phyloP scores from a whole-genome alignment of 2,113 vertebrate species.

The Hyla sarda region DNA sequence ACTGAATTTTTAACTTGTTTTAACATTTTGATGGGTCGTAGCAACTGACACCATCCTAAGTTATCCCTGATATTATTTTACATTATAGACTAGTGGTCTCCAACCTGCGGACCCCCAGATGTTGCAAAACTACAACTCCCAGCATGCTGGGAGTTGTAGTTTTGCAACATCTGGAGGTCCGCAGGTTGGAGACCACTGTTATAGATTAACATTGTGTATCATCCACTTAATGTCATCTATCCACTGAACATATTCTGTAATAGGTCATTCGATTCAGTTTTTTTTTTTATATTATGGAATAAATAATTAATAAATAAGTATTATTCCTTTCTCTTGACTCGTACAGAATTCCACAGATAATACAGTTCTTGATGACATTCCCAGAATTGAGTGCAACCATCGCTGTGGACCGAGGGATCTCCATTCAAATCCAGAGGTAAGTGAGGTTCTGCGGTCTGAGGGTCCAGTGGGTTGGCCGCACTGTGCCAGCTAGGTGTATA shows the following conservation, averaged over 20 bases:
- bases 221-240: neutral
- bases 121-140: too few relatives aligned
- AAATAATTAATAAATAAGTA: neutral
- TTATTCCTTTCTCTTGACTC: neutral
- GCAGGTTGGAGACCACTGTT: too few relatives aligned
- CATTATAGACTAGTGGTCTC: too few relatives aligned
- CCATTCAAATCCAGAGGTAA: constrained; percentile 4
- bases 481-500: neutral
- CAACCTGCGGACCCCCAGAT: too few relatives aligned
- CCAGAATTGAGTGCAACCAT: constrained; percentile 33
- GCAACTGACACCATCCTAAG: neutral
- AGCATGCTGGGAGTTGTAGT: too few relatives aligned
- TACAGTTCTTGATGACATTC: neutral
- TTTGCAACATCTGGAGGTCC: too few relatives aligned
- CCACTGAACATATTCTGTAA: neutral
- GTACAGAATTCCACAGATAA: constrained; percentile 7
- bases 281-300: neutral
- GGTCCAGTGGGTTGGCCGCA: neutral
- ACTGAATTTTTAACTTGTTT: too few relatives aligned
- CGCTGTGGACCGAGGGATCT: constrained; percentile 18
- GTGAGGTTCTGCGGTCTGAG: neutral
- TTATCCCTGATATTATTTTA: neutral
- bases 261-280: neutral
- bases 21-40: too few relatives aligned
- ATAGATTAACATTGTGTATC: too few relatives aligned